These are phyloP conservation scores for Orius insidiosus DNA, from an alignment of 1,140 invertebrate genomes.

Conservation along the genomic window DNA sequence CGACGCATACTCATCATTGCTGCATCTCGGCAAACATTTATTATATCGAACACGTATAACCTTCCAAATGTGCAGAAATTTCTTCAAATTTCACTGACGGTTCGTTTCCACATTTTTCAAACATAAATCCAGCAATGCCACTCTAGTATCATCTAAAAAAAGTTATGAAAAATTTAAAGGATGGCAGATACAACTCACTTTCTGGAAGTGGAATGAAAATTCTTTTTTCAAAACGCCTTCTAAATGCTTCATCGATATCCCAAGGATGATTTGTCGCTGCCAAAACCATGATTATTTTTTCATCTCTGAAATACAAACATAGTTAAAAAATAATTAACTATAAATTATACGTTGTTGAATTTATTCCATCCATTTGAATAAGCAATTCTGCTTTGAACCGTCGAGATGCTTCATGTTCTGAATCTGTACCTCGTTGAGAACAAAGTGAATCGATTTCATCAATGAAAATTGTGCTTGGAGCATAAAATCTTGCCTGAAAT, in stretches of 20 bases:
- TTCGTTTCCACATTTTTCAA: slow-evolving; percentile 34
- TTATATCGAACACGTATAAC: slow-evolving; percentile 49
- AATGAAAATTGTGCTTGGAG: slow-evolving; percentile 55
- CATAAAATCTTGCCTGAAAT: slow-evolving; percentile 44
- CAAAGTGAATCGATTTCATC: slow-evolving; percentile 58
- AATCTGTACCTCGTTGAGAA: slow-evolving; percentile 40
- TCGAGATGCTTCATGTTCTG: slow-evolving; percentile 51
- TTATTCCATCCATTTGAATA: slow-evolving; percentile 53
- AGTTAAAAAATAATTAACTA: too few species aligned
- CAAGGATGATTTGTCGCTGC: slow-evolving; percentile 60
- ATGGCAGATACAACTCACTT: slow-evolving; percentile 24
- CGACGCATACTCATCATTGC: slow-evolving; percentile 51
- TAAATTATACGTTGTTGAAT: slow-evolving; percentile 17
- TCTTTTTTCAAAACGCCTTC: slow-evolving; percentile 49
- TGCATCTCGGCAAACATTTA: slow-evolving; percentile 49
- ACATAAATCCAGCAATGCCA: slow-evolving; percentile 41
- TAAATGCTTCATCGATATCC: slow-evolving; percentile 53
- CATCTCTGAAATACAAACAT: slow-evolving; percentile 22
- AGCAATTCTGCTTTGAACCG: slow-evolving; percentile 53
- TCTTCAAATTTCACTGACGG: slow-evolving; percentile 33
- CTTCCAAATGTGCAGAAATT: slow-evolving; percentile 37
- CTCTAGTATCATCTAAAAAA: slow-evolving; percentile 35
- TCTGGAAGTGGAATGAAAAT: slow-evolving; percentile 54
- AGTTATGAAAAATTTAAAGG: neutral
- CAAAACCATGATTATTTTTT: slow-evolving; percentile 45